These are phyloP conservation scores for Perizoma affinitatum DNA, from an alignment of 2,888 invertebrate genomes.

Conservation along the genomic window DNA sequence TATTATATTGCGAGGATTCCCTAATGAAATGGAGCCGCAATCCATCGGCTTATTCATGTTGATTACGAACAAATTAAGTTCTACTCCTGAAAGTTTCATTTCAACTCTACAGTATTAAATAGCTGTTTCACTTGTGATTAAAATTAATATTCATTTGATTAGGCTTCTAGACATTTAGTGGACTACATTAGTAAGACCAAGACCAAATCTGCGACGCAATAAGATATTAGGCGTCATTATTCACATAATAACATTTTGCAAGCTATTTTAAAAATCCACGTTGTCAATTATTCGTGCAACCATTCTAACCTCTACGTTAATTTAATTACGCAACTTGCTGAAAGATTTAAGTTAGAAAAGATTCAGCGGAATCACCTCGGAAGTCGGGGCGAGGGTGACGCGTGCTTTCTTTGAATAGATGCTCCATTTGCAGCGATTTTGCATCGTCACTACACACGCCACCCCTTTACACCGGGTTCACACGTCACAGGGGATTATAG, in stretches of 20 bases:
- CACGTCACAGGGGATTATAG: constrained; percentile 21
- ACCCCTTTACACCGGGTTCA: constrained; percentile 15
- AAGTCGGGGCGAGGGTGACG: constrained; percentile 55
- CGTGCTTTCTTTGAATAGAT: constrained; percentile 58
- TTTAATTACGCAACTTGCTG: constrained; percentile 33
- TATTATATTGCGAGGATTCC: constrained; percentile 27
- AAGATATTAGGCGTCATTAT: too few relatives aligned
- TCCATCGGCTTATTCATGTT: constrained; percentile 28
- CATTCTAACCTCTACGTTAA: constrained; percentile 17
- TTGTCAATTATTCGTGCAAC: constrained; percentile 5
- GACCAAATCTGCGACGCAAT: too few relatives aligned
- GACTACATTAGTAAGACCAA: too few relatives aligned
- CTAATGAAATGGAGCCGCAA: constrained; percentile 32
- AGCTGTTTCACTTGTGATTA: constrained; percentile 15
- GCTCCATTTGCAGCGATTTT: constrained; percentile 61
- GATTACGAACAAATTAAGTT: constrained; percentile 29
- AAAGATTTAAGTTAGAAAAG: constrained; percentile 42
- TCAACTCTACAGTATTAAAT: constrained; percentile 9
- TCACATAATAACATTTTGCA: too few relatives aligned
- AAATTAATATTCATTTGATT: neutral
- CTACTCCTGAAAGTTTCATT: constrained; percentile 20
- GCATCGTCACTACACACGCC: constrained; percentile 64
- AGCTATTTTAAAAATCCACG: neutral
- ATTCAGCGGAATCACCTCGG: constrained; percentile 41
- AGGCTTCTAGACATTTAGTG: too few relatives aligned